These are phyloP conservation scores for Ophioderma brevispina DNA, from an alignment of 35 echinoderm and acorn worm species.

Conservation along the genomic window DNA sequence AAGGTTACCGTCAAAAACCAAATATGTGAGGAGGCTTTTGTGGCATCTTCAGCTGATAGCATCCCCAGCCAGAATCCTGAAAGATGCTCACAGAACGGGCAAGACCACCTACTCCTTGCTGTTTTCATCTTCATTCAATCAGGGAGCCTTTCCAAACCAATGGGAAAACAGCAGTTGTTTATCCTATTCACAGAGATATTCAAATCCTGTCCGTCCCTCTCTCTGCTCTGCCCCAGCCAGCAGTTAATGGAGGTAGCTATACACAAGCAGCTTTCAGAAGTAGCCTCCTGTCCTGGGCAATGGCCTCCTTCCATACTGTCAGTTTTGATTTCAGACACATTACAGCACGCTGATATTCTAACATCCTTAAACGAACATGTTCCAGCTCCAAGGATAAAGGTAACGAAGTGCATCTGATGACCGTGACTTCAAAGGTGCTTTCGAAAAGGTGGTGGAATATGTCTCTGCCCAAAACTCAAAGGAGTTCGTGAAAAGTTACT, in stretches of 20 bases:
- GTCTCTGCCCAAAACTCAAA: slow-evolving; percentile 24
- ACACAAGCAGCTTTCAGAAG: slow-evolving; percentile 31
- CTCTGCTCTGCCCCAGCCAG: slow-evolving; percentile 52
- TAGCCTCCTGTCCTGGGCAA: slow-evolving; percentile 34
- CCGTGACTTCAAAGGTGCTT: slow-evolving; percentile 55
- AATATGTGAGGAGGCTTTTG: too few species aligned
- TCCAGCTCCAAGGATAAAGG: neutral
- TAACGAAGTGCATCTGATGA: neutral
- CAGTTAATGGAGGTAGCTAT: slow-evolving; percentile 49
- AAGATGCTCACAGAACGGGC: slow-evolving; percentile 53
- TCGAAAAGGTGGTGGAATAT: slow-evolving; percentile 75
- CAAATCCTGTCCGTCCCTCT: slow-evolving; percentile 22
- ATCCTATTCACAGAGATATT: slow-evolving; percentile 46
- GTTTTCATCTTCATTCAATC: slow-evolving; percentile 50
- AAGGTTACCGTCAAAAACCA: too few species aligned
- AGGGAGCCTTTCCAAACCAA: slow-evolving; percentile 45
- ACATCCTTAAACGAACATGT: neutral
- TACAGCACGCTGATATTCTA: slow-evolving; percentile 46
- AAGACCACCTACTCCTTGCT: neutral
- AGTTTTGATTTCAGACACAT: slow-evolving; percentile 41
- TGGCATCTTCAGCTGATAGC: too few species aligned
- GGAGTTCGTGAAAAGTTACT: neutral
- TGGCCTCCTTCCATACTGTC: slow-evolving; percentile 17
- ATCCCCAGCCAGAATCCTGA: slow-evolving; percentile 57
- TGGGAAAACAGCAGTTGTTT: slow-evolving; percentile 65